These are phyloP conservation scores for Gambelia wislizenii DNA, from an alignment of 2,797 vertebrate species.

Conservation along the genomic window DNA sequence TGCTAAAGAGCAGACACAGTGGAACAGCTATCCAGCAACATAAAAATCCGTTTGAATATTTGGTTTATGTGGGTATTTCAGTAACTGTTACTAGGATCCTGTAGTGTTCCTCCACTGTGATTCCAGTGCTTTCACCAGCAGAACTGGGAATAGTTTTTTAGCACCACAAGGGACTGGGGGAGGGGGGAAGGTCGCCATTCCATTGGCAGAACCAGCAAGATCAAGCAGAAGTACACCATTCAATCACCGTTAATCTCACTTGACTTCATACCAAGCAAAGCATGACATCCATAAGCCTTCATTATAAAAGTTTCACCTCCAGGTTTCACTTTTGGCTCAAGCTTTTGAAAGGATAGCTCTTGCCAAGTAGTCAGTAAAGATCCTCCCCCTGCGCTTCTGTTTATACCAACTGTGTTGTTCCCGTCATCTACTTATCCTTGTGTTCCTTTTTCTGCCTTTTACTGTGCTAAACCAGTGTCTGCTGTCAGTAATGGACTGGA, in stretches of 20 bases:
- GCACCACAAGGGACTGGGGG: background rate
- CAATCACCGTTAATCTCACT: background rate
- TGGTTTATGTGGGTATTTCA: background rate
- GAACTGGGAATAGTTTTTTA: background rate
- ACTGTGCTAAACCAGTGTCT: no score
- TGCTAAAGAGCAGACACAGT: constrained; percentile 11
- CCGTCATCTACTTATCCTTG: no score
- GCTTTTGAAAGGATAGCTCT: background rate
- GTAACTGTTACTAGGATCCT: no score
- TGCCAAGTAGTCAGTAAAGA: background rate
- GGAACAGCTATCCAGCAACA: background rate
- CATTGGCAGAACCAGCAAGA: no score
- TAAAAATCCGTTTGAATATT: background rate
- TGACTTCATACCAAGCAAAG: background rate
- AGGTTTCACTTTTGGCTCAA: background rate
- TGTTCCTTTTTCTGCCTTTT: background rate
- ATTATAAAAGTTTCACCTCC: background rate
- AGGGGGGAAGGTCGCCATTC: no score
- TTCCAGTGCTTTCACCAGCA: background rate
- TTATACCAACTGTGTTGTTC: no score
- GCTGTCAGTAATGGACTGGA: no score
- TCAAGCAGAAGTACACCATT: no score
- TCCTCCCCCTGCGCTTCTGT: background rate
- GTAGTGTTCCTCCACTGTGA: background rate
- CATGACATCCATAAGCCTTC: background rate